A percentile compares a stretch with the other conserved stretches of the same genome.
These are phyloP conservation scores for Pungitius pungitius DNA, from an alignment of 2,113 vertebrate genomes.

Conservation along the genomic window DNA sequence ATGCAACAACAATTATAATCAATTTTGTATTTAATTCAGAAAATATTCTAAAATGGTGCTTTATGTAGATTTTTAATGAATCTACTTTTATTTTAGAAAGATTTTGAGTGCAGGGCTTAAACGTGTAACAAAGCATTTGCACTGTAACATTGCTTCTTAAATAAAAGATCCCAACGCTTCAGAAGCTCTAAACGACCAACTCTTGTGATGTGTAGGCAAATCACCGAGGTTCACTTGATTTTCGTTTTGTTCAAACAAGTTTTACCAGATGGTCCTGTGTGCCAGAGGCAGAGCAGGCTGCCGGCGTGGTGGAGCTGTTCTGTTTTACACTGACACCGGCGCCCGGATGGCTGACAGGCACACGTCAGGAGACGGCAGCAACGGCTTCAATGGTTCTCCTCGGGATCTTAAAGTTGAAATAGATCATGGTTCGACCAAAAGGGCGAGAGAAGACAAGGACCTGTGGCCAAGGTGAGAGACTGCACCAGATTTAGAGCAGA, in stretches of 20 bases:
- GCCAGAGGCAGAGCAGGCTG: background rate
- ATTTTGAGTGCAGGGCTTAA: background rate
- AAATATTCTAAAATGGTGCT: background rate
- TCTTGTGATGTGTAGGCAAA: too few species aligned
- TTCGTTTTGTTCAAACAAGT: constrained; percentile 55
- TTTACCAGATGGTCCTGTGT: constrained; percentile 41
- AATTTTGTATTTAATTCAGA: background rate
- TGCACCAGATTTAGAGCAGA: background rate
- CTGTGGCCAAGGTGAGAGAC: constrained; percentile 75
- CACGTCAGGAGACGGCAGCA: background rate
- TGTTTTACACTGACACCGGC: background rate
- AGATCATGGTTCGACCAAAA: rapidly evolving
- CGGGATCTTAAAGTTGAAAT: background rate
- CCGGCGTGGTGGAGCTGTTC: background rate
- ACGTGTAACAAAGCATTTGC: background rate
- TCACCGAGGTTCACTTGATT: too few species aligned
- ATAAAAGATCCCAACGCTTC: background rate
- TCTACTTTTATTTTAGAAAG: background rate
- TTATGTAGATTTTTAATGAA: background rate
- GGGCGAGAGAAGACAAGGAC: background rate
- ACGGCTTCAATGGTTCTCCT: background rate
- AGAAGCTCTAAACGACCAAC: background rate
- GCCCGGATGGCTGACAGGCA: constrained; percentile 57
- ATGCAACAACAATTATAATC: background rate
- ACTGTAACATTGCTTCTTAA: background rate